phyloP scores from a whole-genome alignment of 2,888 invertebrate genomes.

The Drosophila greeni region DNA sequence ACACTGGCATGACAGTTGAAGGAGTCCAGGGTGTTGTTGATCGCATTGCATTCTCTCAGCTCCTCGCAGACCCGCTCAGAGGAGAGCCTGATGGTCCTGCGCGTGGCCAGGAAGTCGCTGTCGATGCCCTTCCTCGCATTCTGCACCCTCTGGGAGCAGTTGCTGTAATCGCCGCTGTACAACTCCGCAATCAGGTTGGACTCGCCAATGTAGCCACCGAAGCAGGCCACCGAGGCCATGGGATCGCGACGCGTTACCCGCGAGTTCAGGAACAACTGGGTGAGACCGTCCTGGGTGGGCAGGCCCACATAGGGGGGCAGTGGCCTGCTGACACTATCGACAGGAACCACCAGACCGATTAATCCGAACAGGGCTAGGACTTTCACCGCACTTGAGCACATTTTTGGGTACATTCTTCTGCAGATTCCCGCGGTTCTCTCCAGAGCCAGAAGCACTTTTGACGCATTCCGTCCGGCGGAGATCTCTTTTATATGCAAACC shows the following conservation, averaged over 20 bases:
- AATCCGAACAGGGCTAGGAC: slow-evolving; percentile 27
- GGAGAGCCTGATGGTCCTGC: slow-evolving; percentile 46
- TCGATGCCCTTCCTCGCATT: slow-evolving; percentile 59
- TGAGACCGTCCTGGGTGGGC: slow-evolving; percentile 63
- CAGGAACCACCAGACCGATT: slow-evolving; percentile 20
- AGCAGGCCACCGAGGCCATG: slow-evolving; percentile 63
- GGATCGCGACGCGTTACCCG: slow-evolving; percentile 64
- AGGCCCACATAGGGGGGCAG: slow-evolving; percentile 63
- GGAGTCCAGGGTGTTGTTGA: slow-evolving; percentile 60
- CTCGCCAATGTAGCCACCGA: slow-evolving; percentile 66
- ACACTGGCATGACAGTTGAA: slow-evolving; percentile 67
- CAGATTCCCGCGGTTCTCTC: neutral
- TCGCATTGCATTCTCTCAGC: slow-evolving; percentile 47
- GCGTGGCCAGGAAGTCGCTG: slow-evolving; percentile 52
- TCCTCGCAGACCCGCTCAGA: slow-evolving; percentile 56
- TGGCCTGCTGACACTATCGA: slow-evolving; percentile 42
- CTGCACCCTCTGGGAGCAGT: slow-evolving; percentile 51
- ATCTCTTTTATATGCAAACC: slow-evolving; percentile 55
- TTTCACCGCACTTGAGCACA: neutral
- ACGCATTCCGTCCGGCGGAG: slow-evolving; percentile 56
- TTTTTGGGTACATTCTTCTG: slow-evolving; percentile 1
- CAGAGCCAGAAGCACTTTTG: slow-evolving; percentile 53
- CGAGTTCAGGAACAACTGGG: slow-evolving; percentile 65
- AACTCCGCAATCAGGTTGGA: slow-evolving; percentile 60
- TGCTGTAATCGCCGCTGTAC: slow-evolving; percentile 60